Conservation (phyloP, 2,113 vertebrate genomes). For the Vulpes ferrilata region DNA sequence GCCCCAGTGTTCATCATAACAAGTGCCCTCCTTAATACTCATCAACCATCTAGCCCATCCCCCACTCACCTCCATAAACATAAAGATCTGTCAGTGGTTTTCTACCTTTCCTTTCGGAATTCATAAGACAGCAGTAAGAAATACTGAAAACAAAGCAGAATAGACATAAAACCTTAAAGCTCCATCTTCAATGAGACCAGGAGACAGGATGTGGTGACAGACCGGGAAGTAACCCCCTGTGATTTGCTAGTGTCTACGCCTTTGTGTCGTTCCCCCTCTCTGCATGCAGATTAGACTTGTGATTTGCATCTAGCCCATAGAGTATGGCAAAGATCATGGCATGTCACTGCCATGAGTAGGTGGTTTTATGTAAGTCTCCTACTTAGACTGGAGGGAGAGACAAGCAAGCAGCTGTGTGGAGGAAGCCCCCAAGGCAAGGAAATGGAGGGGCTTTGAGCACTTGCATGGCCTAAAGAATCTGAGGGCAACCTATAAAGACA, state of each 20-base stretch:
- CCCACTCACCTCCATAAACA: neutral
- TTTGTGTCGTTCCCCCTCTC: neutral
- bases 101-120: neutral
- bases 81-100: neutral
- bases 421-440: neutral
- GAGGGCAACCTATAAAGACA: neutral
- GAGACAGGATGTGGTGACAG: neutral
- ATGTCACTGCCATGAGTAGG: neutral
- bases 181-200: neutral
- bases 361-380: neutral
- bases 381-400: neutral
- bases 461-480: too few species aligned
- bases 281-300: neutral
- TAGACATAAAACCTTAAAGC: neutral
- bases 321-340: neutral
- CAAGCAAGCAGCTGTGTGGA: neutral
- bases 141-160: neutral
- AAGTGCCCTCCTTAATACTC: neutral
- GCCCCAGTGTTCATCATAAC: neutral
- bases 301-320: neutral
- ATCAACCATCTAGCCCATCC: neutral
- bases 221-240: neutral
- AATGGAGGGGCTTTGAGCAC: neutral
- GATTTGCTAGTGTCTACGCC: neutral
- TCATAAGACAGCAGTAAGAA: neutral